phyloP scores from a whole-genome alignment of 2,113 vertebrate genomes.

The Megaleporinus macrocephalus region DNA sequence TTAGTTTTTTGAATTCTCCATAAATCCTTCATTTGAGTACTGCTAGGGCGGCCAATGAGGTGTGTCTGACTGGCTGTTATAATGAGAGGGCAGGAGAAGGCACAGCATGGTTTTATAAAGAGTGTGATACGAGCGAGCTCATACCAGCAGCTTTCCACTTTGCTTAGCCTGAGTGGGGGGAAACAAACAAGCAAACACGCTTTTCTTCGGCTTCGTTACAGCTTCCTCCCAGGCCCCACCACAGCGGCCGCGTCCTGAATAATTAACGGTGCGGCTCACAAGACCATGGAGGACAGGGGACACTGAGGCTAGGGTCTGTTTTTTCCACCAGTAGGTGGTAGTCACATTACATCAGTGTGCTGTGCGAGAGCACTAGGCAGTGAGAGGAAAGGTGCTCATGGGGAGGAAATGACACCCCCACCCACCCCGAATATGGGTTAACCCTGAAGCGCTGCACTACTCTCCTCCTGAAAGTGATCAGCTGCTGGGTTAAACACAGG shows the following conservation, averaged over 20 bases:
- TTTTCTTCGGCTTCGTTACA: conserved; percentile 16
- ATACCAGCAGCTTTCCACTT: conserved; percentile 33
- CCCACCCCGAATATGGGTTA: conserved; percentile 3
- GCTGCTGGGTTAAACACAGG: conserved; percentile 18
- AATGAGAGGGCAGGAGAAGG: conserved; percentile 31
- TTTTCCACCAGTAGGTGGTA: conserved; percentile 68
- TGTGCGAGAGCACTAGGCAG: conserved; percentile 2
- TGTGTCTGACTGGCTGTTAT: conserved; percentile 34
- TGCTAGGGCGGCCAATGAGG: not conserved
- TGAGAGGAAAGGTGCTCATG: conserved; percentile 23
- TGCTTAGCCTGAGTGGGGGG: conserved; percentile 31
- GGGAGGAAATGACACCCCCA: conserved; percentile 24
- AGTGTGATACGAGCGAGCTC: conserved; percentile 16
- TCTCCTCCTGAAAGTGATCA: conserved; percentile 41
- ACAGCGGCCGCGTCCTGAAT: conserved; percentile 29
- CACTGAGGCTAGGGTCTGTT: conserved; percentile 31
- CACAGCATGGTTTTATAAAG: conserved; percentile 42
- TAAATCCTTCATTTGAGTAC: not conserved
- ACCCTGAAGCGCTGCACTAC: conserved; percentile 10
- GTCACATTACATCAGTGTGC: conserved; percentile 64
- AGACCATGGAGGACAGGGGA: conserved; percentile 14
- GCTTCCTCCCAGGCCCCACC: conserved; percentile 26
- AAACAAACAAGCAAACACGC: conserved; percentile 43
- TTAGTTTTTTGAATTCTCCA: no score
- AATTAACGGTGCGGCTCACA: conserved; percentile 21